Base-by-base conservation (phyloP, 2,113 vertebrate genomes). In the Pelusios castaneus region DNA sequence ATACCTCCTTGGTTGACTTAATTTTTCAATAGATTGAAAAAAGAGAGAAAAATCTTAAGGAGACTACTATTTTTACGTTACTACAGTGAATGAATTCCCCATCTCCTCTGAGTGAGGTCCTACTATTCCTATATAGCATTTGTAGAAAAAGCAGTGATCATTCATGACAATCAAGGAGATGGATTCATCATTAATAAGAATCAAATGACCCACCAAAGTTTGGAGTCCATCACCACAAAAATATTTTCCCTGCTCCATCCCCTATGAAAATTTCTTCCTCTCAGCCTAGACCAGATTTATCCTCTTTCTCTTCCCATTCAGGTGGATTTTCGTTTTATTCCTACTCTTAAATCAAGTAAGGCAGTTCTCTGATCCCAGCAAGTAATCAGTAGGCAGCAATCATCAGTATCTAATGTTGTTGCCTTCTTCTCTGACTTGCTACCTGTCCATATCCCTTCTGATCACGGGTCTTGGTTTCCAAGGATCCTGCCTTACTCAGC, bases 21-120 rank as follows among this genome's bases (percentile, higher is more conserved):
- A 56, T 56, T 85, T 63, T 85, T 92, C 81, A 55, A 31, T 34
- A 89, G 81, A 84, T 52, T 78, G 83, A 94, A 94, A 38, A 91
- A 91, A 93, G 80, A 90, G 91, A 89, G 89, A 91, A 95, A 95
- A 77, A 88, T 56, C 78, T 82, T n/a, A 56, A 34, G 83, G 80
- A 96, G 95, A 95, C 95, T 86, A 96, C 95, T 97, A 94, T 95
- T 94, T 92, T 82, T 95, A 85, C 77, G 10, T 93, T 89, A 89
- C 93, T 91, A 89, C 94, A 90, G 85, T 81, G 89, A 94, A 94
- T 76, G 75, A 94, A 84, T 89, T 90, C 93, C 84, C 93, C 93
- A 91, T 85, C 67, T 90, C 92, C 91, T 89, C 95, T 89, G 82
- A 88, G 58, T 82, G 77, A 47, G 55, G 84, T 84, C 82, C 92